Percentiles rank a stretch among this genome's conserved stretches.
Evolutionary conservation across 2,888 invertebrate species (phyloP).

Genomic region (Drosophila macrospina): DNA sequence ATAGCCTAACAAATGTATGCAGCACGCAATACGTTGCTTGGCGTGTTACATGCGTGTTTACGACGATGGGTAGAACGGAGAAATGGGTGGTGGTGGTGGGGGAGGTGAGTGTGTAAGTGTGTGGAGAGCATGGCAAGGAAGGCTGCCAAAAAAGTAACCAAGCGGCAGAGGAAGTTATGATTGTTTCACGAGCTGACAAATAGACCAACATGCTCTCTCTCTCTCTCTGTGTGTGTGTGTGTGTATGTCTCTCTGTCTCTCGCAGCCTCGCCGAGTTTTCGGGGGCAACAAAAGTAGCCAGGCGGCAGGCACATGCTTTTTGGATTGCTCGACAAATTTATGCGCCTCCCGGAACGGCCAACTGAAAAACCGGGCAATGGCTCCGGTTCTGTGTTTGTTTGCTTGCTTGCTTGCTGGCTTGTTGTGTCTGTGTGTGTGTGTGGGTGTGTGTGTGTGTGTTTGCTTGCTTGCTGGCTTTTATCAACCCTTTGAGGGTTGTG

Average conservation of each 20-base stretch:
- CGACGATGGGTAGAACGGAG: neutral
- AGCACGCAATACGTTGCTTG: conserved; percentile 68
- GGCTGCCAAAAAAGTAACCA: conserved; percentile 38
- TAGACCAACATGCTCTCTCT: conserved; percentile 69
- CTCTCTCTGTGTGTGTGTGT: neutral
- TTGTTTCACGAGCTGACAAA: conserved; percentile 80
- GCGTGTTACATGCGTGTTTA: conserved; percentile 61
- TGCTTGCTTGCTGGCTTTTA: conserved; percentile 46
- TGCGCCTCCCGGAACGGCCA: conserved; percentile 54
- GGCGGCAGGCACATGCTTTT: conserved; percentile 58
- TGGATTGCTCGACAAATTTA: conserved; percentile 67
- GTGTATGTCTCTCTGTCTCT: neutral
- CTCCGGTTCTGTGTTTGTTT: conserved; percentile 53
- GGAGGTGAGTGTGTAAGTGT: neutral
- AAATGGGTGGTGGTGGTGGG: too few species aligned
- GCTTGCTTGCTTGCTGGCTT: conserved; percentile 21
- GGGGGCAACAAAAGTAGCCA: conserved; percentile 53
- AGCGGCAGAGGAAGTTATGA: conserved; percentile 71
- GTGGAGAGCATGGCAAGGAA: neutral
- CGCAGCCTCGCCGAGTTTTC: neutral
- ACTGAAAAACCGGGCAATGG: conserved; percentile 32
- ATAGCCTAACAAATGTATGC: conserved; percentile 78
- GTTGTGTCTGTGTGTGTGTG: conserved; percentile 3
- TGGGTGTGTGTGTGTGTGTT: conserved; percentile 24
- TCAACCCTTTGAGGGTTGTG: conserved; percentile 53